phyloP scores from a whole-genome alignment of 2,797 vertebrate species.

The Masticophis lateralis region DNA sequence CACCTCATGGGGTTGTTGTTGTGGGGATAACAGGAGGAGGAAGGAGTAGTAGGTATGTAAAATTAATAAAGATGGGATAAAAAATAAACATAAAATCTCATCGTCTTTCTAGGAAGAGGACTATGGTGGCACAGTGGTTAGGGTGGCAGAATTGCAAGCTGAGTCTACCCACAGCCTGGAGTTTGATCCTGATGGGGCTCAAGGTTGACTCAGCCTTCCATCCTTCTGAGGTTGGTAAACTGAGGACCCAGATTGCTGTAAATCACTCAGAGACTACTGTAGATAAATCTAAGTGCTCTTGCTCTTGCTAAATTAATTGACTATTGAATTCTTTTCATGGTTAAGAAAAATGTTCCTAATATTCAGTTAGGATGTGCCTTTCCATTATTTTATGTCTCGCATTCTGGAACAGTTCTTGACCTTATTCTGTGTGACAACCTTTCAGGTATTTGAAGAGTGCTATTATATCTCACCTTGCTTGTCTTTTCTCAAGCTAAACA shows the following conservation, averaged over 20 bases:
- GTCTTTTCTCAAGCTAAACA: neutral
- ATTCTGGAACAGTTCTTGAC: neutral
- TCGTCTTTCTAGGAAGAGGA: no score
- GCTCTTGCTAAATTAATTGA: neutral
- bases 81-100: no score
- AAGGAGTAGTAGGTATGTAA: no score
- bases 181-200: no score
- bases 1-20: no score
- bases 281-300: neutral
- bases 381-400: neutral
- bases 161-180: no score
- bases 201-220: neutral
- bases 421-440: neutral
- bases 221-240: neutral
- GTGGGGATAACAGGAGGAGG: no score
- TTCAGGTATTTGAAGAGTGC: neutral
- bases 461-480: neutral
- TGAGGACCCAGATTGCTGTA: neutral
- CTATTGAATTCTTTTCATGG: neutral
- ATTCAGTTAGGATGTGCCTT: neutral
- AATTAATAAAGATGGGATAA: no score
- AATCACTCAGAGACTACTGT: neutral
- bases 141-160: no score
- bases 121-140: no score
- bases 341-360: neutral